Evolutionary conservation across 2,797 vertebrate species (phyloP), one percentile per base, ranked within the genome.

Genomic region (Notoglanidium macrostoma): DNA sequence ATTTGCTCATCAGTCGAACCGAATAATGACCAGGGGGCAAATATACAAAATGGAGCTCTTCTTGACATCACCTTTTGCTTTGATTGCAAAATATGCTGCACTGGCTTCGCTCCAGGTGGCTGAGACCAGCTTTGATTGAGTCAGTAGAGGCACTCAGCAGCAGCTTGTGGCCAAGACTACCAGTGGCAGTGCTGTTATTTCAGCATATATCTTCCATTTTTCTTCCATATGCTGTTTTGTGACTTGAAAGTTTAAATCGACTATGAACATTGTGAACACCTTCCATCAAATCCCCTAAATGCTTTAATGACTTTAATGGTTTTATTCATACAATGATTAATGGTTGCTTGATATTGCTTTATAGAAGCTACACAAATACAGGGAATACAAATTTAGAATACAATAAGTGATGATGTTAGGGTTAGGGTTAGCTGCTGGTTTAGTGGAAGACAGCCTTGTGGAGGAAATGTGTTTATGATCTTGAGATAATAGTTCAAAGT

Each of bases 1-100:
- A 96, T 93, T 94, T 93, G 90, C 94, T 95, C 95, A 96, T 96
- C 95, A 95, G 94, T 91, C 40, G 49, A 87, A 87, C 89, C 88
- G 72, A 95, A 95, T 93, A 91, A 90, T 91, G 88, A 82, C 85
- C 19, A 55, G 72, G 81, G 83, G 90, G 85, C 73, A 74, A 74
- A 87, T 87, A 91, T 88, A 93, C 92, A 93, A 93, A 94, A 92
- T 91, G n/a, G 83, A 91, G 92, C 91, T 90, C 89, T 85, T 92
- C 92, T 92, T 89, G 90, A 93, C 93, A 93, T 94, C 92, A 92
- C 91, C 87, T 92, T 90, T 80, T 84, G 88, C 87, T 88, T 92
- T 96, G 94, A 96, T 96, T 94, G 94, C 91, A 86, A 87, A 87
- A 85, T 77, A 90, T 88, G 89, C 63, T 78, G 83, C 72, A 57